phyloP scores from a whole-genome alignment of 2,113 vertebrate genomes.

The Salvator merianae region DNA sequence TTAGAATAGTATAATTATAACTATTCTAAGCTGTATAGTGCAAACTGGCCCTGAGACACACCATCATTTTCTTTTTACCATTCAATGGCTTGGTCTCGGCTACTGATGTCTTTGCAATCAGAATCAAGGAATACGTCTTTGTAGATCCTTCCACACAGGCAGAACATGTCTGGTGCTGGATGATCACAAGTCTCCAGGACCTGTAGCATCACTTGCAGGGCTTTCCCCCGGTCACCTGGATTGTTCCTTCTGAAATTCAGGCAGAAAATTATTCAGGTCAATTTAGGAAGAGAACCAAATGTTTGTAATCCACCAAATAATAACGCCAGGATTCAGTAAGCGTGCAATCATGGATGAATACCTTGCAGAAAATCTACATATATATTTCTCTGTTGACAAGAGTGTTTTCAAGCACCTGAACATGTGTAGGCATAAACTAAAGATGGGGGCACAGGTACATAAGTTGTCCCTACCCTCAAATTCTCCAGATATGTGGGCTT shows the following conservation, averaged over 20 bases:
- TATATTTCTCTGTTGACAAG: too few relatives aligned
- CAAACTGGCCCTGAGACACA: background rate
- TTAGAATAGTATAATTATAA: too few relatives aligned
- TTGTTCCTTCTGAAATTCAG: conserved; percentile 83
- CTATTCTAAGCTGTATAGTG: too few relatives aligned
- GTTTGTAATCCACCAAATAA: background rate
- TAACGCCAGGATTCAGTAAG: background rate
- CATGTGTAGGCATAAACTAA: too few relatives aligned
- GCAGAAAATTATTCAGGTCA: conserved; percentile 29
- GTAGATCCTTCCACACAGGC: conserved; percentile 94
- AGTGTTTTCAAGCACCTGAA: too few relatives aligned
- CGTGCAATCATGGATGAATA: too few relatives aligned
- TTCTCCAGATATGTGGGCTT: too few relatives aligned
- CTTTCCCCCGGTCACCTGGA: conserved; percentile 86
- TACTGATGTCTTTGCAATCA: conserved; percentile 86
- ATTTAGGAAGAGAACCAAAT: conserved; percentile 28
- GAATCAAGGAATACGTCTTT: conserved; percentile 96
- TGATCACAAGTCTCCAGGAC: conserved; percentile 86
- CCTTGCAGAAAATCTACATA: too few relatives aligned
- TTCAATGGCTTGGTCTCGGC: conserved; percentile 89
- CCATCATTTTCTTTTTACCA: conserved; percentile 78
- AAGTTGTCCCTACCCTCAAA: too few relatives aligned
- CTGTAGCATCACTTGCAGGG: conserved; percentile 89
- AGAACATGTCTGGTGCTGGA: conserved; percentile 94
- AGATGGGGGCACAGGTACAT: too few relatives aligned